Evolutionary conservation across 2,888 invertebrate species (phyloP).

Genomic region (Pollenia griseotomentosa): DNA sequence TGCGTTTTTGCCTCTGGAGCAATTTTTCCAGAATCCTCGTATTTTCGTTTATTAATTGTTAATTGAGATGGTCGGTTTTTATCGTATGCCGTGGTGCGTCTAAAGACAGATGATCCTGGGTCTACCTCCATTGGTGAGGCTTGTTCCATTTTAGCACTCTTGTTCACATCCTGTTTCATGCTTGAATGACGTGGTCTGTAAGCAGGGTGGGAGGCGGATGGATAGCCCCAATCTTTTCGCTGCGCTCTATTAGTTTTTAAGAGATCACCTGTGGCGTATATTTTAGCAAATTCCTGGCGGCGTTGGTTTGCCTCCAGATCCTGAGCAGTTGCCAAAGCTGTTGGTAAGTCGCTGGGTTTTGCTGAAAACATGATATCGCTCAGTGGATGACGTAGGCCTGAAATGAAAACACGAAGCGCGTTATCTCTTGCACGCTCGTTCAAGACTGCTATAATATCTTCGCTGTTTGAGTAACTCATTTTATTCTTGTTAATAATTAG

Average conservation of each 20-base stretch:
- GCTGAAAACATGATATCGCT: constrained; percentile 54
- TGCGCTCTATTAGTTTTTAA: no score
- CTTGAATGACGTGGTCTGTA: background rate
- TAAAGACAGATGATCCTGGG: background rate
- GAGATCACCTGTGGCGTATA: background rate
- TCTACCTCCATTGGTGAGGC: background rate
- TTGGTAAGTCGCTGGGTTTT: background rate
- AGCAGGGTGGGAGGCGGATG: background rate
- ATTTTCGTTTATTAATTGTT: constrained; percentile 6
- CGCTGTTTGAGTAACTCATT: constrained; percentile 61
- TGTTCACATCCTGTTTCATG: background rate
- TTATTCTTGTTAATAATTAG: constrained; percentile 69
- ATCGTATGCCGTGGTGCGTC: background rate
- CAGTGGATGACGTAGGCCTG: constrained; percentile 61
- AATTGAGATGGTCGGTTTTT: background rate
- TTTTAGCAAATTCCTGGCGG: constrained; percentile 4
- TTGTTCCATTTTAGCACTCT: background rate
- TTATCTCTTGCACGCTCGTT: constrained; percentile 56
- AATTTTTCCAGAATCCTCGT: background rate
- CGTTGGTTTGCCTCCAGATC: no score
- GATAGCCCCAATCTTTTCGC: no score
- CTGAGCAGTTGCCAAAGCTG: background rate
- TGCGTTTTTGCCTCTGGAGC: background rate
- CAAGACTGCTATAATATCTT: constrained; percentile 45
- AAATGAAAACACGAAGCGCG: constrained; percentile 54